Evolutionary conservation across 2,888 invertebrate genomes (phyloP).

Genomic region (Chrysodeixis includens): DNA sequence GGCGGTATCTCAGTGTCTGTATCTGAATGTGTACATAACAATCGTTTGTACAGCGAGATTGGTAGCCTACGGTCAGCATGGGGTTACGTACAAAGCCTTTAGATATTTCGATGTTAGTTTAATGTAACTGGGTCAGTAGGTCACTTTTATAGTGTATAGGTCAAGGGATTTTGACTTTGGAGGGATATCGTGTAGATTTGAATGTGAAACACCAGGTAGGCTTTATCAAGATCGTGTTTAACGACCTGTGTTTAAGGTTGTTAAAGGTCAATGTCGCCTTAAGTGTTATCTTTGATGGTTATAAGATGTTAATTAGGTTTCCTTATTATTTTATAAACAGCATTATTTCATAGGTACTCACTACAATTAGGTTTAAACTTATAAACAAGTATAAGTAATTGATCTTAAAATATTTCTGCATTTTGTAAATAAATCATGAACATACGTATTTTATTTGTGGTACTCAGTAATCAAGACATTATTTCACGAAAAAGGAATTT

Average conservation of each 20-base stretch:
- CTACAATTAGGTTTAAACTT: no score
- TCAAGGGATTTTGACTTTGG: background rate
- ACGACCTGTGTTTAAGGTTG: background rate
- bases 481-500: constrained; percentile 13
- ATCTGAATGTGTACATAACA: background rate
- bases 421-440: no score
- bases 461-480: background rate
- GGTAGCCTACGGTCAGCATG: background rate
- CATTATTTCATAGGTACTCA: no score
- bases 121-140: constrained; percentile 5
- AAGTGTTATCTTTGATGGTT: background rate
- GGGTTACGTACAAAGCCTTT: background rate
- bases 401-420: no score
- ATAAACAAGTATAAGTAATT: no score
- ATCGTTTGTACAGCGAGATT: constrained; percentile 1
- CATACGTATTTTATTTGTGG: no score
- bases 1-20: background rate
- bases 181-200: constrained; percentile 1
- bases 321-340: no score
- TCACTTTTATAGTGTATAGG: background rate
- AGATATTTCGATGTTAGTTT: constrained; percentile 7
- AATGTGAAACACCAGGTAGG: background rate
- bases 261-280: background rate
- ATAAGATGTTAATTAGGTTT: no score
- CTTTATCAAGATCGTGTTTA: background rate